These are phyloP conservation scores for Polyommatus iphigenia DNA, from an alignment of 2,888 invertebrate species.

Conservation along the genomic window DNA sequence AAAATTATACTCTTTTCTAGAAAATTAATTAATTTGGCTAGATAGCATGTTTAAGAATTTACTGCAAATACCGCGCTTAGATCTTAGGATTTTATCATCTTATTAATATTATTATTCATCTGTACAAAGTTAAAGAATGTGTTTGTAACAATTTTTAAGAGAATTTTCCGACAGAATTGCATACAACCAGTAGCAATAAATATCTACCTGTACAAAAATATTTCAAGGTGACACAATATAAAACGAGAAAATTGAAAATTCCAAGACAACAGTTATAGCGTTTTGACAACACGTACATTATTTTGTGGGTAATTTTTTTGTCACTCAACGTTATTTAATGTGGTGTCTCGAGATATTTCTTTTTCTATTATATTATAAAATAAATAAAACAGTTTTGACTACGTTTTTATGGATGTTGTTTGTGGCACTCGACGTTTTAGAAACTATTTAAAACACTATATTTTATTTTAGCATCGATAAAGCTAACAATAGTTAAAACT, in stretches of 20 bases:
- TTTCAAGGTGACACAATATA: conserved; percentile 22
- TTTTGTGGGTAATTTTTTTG: conserved; percentile 13
- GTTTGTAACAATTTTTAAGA: too few species aligned
- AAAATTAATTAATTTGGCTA: too few species aligned
- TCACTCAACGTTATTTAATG: conserved; percentile 5
- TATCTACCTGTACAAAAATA: conserved; percentile 18
- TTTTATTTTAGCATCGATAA: background rate
- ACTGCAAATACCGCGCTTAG: too few species aligned
- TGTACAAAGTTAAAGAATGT: too few species aligned
- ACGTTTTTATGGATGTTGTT: conserved; percentile 9
- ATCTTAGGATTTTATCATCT: too few species aligned
- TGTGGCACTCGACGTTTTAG: background rate
- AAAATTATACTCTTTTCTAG: background rate
- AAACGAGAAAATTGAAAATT: conserved; percentile 2
- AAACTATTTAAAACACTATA: background rate
- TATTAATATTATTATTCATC: too few species aligned
- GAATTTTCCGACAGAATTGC: background rate
- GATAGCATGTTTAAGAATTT: background rate
- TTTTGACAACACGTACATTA: conserved; percentile 21
- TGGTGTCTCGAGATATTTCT: background rate
- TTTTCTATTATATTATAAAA: background rate
- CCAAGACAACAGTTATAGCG: background rate
- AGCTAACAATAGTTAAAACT: background rate
- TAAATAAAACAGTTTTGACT: conserved; percentile 9
- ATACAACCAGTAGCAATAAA: background rate